Base-by-base conservation (phyloP, 2,113 vertebrate genomes). In the Campylorhamphus procurvoides region DNA sequence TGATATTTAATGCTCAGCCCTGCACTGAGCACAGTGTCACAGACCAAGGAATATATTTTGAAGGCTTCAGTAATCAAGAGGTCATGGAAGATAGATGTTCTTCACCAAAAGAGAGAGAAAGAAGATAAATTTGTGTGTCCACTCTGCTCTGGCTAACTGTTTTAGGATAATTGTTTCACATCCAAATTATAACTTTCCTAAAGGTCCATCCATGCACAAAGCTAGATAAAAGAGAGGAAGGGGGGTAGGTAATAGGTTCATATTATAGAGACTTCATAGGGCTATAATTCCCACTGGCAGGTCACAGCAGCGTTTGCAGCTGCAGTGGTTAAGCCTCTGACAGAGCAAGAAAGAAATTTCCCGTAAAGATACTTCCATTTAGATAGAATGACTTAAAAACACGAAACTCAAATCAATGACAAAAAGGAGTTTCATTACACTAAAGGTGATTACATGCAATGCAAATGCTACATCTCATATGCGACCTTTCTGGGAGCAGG, bases 1-100 rank as follows among this genome's bases (percentile, higher is more conserved):
- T 98, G 99, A 99, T 99, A 99, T 99, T 99, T 99, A 99, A 99
- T 99, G 98, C 98, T 99, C 98, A 98, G 98, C 97, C 97, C 96
- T 62, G 96, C 94, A 97, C 94, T 1, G 50, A 98, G 97, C 95
- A 50, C 95, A 60, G 95, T 98, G 98, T 98, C 98, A 98, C 97
- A 98, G 98, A 98, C 97, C 98, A 98, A 98, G 98, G 98, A 98
- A 98, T 99, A 98, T 98, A 98, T 98, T 98, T 97, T 97, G 97
- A 98, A 98, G 98, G 98, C 97, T 98, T 98, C 97, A 95, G 97
- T 97, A 98, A 98, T 98, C 98, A 98, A 98, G 98, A 98, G 98
- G 98, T 98, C 98, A 97, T 89, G 97, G 98, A 98, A 99, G 99
- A 99, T 99, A 99, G 98, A 99, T 99, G 99, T 97, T 98, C 97